phyloP scores from a whole-genome alignment of 35 echinoderm and acorn worm genomes.

The Holothuria glaberrima region DNA sequence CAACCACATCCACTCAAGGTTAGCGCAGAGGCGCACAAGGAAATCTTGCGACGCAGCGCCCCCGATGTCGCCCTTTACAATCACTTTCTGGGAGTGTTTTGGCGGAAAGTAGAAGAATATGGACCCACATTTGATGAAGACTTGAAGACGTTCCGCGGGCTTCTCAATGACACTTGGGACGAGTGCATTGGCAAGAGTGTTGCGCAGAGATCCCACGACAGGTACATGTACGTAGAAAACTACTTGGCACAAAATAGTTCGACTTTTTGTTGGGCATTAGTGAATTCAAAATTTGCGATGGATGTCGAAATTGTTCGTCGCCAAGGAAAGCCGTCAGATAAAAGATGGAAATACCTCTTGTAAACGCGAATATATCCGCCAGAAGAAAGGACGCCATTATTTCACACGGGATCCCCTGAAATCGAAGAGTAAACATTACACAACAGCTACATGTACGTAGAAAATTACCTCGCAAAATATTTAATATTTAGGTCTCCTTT shows the following conservation, averaged over 20 bases:
- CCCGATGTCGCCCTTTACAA: conserved; percentile 32
- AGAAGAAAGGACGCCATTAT: no score
- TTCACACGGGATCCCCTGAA: no score
- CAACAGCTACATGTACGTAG: conserved; percentile 10
- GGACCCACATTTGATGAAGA: conserved; percentile 19
- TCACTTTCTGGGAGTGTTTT: conserved; percentile 37
- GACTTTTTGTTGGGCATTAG: conserved; percentile 46
- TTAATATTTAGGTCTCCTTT: no score
- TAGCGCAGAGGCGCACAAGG: background rate
- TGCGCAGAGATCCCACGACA: background rate
- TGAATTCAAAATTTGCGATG: conserved; percentile 37
- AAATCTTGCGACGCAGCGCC: background rate
- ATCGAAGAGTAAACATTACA: no score
- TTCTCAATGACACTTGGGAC: background rate
- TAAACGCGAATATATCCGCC: no score
- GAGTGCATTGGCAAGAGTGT: conserved; percentile 13
- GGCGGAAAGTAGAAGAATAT: conserved; percentile 30
- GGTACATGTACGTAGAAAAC: conserved; percentile 7
- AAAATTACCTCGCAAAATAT: background rate
- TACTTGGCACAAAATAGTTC: background rate
- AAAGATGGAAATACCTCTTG: background rate
- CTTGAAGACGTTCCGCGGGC: conserved; percentile 1
- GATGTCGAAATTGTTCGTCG: conserved; percentile 27
- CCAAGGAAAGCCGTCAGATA: background rate
- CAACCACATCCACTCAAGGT: conserved; percentile 10